Evolutionary conservation across 2,888 invertebrate genomes (phyloP), one percentile per base, ranked within the genome.

Genomic region (Lymantria monacha): DNA sequence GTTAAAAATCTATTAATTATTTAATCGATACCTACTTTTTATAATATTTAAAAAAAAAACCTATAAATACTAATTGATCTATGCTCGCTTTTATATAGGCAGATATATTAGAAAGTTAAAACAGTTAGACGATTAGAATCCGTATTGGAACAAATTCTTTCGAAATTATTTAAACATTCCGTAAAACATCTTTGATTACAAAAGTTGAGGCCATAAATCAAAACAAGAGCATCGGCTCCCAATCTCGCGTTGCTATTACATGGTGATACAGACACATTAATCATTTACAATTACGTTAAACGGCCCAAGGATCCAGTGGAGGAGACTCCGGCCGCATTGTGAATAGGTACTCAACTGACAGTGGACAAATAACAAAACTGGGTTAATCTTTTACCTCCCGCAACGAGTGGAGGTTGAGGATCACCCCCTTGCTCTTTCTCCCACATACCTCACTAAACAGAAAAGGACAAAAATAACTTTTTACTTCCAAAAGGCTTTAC

Each of bases 311-410:
- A 85, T 83, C 83, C 82, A 82, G 75, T 74, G 77, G 76, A 80
- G 79, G 76, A 85, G 85, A 86, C 86, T 86, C 77, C 77, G 74
- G 84, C 85, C 85, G 83, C 86, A 87, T 88, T 88, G 90, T 89
- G 88, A 88, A 86, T 86, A 86, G 85, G 86, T 86, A 90, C 90
- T 89, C 87, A 79, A 87, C 89, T 90, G 90, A 88, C 90, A 90
- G 87, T 90, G 90, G 90, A 91, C 90, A 91, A 91, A 91, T 90
- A 90, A 90, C 90, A 88, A 89, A 90, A 91, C 90, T 91, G 87
- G 90, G 90, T 91, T 91, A 91, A 91, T 90, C 90, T 90, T 89
- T 89, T 83, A 83, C 90, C 90, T 83, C 90, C 90, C 88, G 84
- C 77, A 58, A 77, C 65, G 74, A 61, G 65, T 56, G 77, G 87